Evolutionary conservation across 2,797 vertebrate genomes (phyloP).

Genomic region (Sebastes iracundus): DNA sequence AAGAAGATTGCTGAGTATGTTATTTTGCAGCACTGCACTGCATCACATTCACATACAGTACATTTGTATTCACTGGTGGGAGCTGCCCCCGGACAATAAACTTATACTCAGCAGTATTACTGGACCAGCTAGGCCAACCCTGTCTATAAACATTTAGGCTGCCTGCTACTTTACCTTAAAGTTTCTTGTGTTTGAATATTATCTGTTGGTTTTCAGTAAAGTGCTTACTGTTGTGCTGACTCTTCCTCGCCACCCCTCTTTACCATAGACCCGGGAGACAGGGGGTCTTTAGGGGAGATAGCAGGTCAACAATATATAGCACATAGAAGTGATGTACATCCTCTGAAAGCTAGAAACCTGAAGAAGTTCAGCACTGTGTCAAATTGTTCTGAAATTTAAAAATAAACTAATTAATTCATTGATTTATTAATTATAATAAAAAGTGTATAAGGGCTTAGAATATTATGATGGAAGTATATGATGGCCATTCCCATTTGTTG

Average conservation of each 20-base stretch:
- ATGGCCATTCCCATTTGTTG: too few relatives aligned
- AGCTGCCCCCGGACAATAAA: background rate
- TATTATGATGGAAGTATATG: too few relatives aligned
- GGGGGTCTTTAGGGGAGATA: too few relatives aligned
- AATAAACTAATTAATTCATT: too few relatives aligned
- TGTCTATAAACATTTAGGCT: background rate
- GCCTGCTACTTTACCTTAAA: background rate
- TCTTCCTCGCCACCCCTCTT: background rate
- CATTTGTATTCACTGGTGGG: background rate
- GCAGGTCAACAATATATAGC: too few relatives aligned
- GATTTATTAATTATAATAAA: too few relatives aligned
- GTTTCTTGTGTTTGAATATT: background rate
- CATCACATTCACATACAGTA: slow-evolving; percentile 18
- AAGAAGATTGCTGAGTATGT: slow-evolving; percentile 32
- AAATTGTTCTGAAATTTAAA: too few relatives aligned
- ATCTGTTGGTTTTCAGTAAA: background rate
- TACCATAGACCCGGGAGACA: too few relatives aligned
- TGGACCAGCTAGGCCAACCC: background rate
- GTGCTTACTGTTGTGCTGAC: background rate
- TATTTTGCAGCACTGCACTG: slow-evolving; percentile 17
- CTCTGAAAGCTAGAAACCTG: too few relatives aligned
- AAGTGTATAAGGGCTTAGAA: too few relatives aligned
- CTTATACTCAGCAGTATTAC: background rate
- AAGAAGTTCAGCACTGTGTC: too few relatives aligned
- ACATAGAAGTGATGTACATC: too few relatives aligned